These are phyloP conservation scores for Tortrix viridana DNA, from an alignment of 2,888 invertebrate genomes.

Conservation along the genomic window DNA sequence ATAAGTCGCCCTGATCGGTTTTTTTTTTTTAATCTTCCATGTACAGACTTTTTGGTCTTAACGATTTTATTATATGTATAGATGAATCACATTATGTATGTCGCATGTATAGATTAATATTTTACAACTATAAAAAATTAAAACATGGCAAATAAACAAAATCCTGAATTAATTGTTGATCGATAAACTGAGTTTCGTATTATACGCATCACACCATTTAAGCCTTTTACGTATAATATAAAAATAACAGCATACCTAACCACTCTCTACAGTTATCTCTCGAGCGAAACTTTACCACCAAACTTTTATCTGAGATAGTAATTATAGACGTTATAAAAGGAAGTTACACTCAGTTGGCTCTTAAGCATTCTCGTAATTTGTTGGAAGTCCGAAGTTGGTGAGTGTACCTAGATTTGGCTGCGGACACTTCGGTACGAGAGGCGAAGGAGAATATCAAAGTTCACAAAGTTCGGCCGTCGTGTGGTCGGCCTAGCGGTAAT, in stretches of 20 bases:
- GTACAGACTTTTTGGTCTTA: too few relatives aligned
- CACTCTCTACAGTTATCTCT: not conserved
- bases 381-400: constrained; percentile 24
- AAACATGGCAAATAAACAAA: too few relatives aligned
- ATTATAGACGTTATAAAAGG: constrained; percentile 20
- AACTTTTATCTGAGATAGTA: constrained; percentile 5
- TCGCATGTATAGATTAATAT: too few relatives aligned
- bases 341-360: constrained; percentile 11
- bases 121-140: too few relatives aligned
- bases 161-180: too few relatives aligned
- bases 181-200: too few relatives aligned
- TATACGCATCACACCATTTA: too few relatives aligned
- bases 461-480: constrained; percentile 50
- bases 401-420: constrained; percentile 37
- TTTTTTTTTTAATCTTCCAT: too few relatives aligned
- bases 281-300: not conserved
- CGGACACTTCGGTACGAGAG: constrained; percentile 36
- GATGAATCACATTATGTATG: too few relatives aligned
- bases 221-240: not conserved
- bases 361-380: constrained; percentile 26
- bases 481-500: constrained; percentile 62
- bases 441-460: constrained; percentile 47
- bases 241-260: not conserved
- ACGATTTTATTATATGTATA: too few relatives aligned
- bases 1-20: too few relatives aligned